Evolutionary conservation across 2,888 invertebrate genomes (phyloP).

Genomic region (Agrochola lychnidis): DNA sequence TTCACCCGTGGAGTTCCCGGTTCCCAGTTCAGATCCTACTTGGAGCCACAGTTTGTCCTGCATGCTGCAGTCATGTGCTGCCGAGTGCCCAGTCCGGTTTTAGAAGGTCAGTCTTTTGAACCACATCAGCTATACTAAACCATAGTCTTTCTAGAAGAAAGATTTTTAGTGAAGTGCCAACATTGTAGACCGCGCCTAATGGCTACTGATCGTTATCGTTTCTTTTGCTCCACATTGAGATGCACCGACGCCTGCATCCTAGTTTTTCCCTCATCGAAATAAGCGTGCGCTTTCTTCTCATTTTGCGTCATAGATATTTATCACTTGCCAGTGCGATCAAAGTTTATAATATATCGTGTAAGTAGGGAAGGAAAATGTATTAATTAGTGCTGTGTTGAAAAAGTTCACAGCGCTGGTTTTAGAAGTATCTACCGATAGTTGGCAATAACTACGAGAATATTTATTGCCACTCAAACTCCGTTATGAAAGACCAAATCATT

Average conservation of each 20-base stretch:
- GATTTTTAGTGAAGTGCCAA: not conserved
- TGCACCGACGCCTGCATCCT: slow-evolving; percentile 59
- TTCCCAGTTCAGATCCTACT: not conserved
- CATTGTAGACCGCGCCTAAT: slow-evolving; percentile 43
- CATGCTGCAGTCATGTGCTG: not conserved
- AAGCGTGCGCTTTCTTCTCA: slow-evolving; percentile 61
- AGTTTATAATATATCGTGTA: not conserved
- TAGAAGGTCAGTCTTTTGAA: not conserved
- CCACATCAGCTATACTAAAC: not conserved
- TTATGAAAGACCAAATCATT: not conserved
- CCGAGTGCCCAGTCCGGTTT: no score
- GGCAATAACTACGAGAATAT: not conserved
- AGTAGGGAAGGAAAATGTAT: slow-evolving; percentile 7
- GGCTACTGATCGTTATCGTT: slow-evolving; percentile 50
- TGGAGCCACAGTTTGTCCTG: not conserved
- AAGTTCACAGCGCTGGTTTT: not conserved
- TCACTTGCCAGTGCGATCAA: not conserved
- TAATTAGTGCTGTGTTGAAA: not conserved
- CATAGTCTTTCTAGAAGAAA: not conserved
- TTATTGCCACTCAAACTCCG: no score
- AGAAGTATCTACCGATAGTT: no score
- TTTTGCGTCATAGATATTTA: slow-evolving; percentile 34
- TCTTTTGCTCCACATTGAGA: slow-evolving; percentile 62
- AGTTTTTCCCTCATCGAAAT: slow-evolving; percentile 58
- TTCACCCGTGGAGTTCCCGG: not conserved